A percentile compares a stretch with the other conserved stretches of the same genome.
Evolutionary conservation across 2,797 vertebrate species (phyloP).

Genomic region (Myripristis jacobus): DNA sequence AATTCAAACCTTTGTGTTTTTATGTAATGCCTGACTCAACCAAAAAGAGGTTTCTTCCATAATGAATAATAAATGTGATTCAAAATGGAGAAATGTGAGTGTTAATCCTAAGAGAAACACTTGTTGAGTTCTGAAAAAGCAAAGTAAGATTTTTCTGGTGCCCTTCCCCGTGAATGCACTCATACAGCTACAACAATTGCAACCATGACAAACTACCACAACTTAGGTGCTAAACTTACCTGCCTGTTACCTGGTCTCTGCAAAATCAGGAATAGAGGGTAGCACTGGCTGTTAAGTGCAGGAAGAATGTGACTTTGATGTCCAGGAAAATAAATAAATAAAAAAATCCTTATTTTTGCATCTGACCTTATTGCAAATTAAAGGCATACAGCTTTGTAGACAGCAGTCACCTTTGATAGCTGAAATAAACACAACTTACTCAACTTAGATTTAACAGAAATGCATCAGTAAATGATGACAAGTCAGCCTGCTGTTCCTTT

Average conservation of each 20-base stretch:
- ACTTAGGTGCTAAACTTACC: background rate
- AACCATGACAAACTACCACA: background rate
- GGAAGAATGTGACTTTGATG: too few relatives aligned
- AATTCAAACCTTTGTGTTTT: too few relatives aligned
- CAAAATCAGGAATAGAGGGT: too few relatives aligned
- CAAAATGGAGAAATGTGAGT: background rate
- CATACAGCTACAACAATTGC: background rate
- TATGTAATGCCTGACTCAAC: background rate
- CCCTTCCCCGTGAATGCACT: background rate
- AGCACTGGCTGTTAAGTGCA: too few relatives aligned
- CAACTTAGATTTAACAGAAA: background rate
- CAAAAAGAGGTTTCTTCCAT: background rate
- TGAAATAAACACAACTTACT: too few relatives aligned
- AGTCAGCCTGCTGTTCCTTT: background rate
- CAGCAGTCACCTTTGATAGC: too few relatives aligned
- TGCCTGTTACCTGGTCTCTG: too few relatives aligned
- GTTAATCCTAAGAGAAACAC: background rate
- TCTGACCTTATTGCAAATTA: too few relatives aligned
- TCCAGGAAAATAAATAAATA: too few relatives aligned
- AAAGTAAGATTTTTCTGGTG: background rate
- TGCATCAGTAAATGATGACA: background rate
- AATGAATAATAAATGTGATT: background rate
- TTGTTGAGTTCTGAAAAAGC: background rate
- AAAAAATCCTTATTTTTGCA: too few relatives aligned
- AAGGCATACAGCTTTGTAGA: too few relatives aligned